Evolutionary conservation across 1,140 invertebrate genomes (phyloP), one percentile per base, ranked within the genome.

Genomic region (Branchinecta lynchi): DNA sequence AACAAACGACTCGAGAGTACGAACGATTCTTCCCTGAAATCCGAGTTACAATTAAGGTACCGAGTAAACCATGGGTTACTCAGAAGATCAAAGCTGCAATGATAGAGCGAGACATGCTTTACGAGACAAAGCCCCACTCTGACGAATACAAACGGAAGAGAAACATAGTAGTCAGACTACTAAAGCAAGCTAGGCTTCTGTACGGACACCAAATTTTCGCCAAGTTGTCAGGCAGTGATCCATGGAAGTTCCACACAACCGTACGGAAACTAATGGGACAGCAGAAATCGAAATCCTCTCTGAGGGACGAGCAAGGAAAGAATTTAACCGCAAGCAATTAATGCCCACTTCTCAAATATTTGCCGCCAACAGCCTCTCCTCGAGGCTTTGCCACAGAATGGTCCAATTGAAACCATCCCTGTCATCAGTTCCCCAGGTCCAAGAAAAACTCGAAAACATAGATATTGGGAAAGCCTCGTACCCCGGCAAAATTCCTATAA

Each of bases 1-100:
- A n/a, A n/a, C n/a, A n/a, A n/a, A n/a, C n/a, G n/a, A 51, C n/a
- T 51, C 46, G 46, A 51, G n/a, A 51, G 46, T 51, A 51, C 46
- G 46, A 51, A 51, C 46, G 46, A 51, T 51, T 9, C 46, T 51
- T 51, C 46, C n/a, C 46, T 51, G 46, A 51, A 51, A 51, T 9
- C 9, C 46, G 46, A 51, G 46, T 51, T 51, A 9, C 46, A 51
- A 51, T 51, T 51, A 51, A 51, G 46, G 46, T n/a, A 51, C 46
- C 9, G 46, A 51, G n/a, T n/a, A 51, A 51, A 51, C 46, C 46
- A 51, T 51, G 46, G 46, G 46, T 51, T 51, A 51, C 46, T 51
- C 46, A 9, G n/a, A 51, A 9, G n/a, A 51, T 51, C 46, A 51
- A 51, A 51, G 46, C 46, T 9, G 46, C 46, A 51, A 51, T 51